phyloP scores from a whole-genome alignment of 1,140 invertebrate species.

The Drosophila insularis region DNA sequence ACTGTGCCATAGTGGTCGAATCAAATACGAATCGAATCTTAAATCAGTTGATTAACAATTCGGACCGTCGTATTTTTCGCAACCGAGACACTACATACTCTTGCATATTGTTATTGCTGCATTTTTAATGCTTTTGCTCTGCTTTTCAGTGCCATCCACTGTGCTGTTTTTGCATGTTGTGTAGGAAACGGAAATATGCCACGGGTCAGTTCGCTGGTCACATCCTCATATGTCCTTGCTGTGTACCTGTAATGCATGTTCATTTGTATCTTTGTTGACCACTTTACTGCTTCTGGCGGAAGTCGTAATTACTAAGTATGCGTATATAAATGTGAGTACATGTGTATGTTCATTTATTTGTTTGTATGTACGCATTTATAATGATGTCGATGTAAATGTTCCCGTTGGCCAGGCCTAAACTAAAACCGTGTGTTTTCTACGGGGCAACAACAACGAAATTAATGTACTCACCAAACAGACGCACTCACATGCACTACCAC shows the following conservation, averaged over 20 bases:
- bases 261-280: slow-evolving; percentile 48
- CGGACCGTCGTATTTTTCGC: too few species aligned
- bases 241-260: slow-evolving; percentile 6
- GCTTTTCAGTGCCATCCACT: slow-evolving; percentile 11
- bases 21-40: background rate
- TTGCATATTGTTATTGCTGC: too few species aligned
- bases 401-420: slow-evolving; percentile 13
- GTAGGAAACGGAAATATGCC: slow-evolving; percentile 35
- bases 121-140: too few species aligned
- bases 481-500: slow-evolving; percentile 10
- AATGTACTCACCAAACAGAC: slow-evolving; percentile 60
- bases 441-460: slow-evolving; percentile 44
- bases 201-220: slow-evolving; percentile 24
- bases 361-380: slow-evolving; percentile 21
- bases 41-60: too few species aligned
- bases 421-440: slow-evolving; percentile 18
- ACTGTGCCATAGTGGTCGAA: background rate
- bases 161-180: background rate
- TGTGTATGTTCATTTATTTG: slow-evolving; percentile 49
- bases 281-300: slow-evolving; percentile 66
- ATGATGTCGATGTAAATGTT: slow-evolving; percentile 13
- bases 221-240: slow-evolving; percentile 14
- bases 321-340: slow-evolving; percentile 21
- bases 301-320: slow-evolving; percentile 70
- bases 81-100: background rate